Percentiles rank a stretch among this genome's conserved stretches.
phyloP scores from a whole-genome alignment of 2,888 invertebrate species.

The Anthophora plumipes region DNA sequence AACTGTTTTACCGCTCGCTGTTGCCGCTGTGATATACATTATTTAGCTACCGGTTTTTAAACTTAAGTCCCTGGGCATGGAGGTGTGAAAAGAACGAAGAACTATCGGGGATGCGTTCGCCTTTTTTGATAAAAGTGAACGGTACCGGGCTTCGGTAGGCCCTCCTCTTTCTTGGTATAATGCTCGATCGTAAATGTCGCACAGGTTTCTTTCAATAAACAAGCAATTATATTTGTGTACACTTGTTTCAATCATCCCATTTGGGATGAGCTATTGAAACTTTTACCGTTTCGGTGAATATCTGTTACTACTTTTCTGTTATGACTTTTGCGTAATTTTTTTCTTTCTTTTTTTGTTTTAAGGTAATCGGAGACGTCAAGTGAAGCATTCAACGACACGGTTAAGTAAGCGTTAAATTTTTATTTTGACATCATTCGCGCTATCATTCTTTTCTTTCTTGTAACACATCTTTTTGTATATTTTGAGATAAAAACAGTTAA shows the following conservation, averaged over 20 bases:
- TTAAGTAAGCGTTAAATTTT: too few species aligned
- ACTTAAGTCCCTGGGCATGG: constrained; percentile 69
- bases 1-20: constrained; percentile 83
- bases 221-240: background rate
- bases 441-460: too few species aligned
- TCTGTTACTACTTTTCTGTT: too few species aligned
- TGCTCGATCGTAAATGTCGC: background rate
- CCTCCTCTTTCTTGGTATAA: background rate
- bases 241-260: background rate
- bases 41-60: constrained; percentile 81
- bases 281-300: background rate
- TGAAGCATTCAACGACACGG: too few species aligned
- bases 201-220: constrained; percentile 3
- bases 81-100: constrained; percentile 66
- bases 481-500: too few species aligned
- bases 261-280: background rate
- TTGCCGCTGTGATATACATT: constrained; percentile 78
- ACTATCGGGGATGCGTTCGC: constrained; percentile 46
- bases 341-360: too few species aligned
- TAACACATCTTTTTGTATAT: too few species aligned
- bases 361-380: too few species aligned
- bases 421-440: too few species aligned
- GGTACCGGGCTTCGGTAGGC: constrained; percentile 6
- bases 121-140: constrained; percentile 28
- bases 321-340: too few species aligned